Evolutionary conservation across 1,140 invertebrate species (phyloP), one percentile per base, ranked within the genome.

Genomic region (Bicyclus anynana): DNA sequence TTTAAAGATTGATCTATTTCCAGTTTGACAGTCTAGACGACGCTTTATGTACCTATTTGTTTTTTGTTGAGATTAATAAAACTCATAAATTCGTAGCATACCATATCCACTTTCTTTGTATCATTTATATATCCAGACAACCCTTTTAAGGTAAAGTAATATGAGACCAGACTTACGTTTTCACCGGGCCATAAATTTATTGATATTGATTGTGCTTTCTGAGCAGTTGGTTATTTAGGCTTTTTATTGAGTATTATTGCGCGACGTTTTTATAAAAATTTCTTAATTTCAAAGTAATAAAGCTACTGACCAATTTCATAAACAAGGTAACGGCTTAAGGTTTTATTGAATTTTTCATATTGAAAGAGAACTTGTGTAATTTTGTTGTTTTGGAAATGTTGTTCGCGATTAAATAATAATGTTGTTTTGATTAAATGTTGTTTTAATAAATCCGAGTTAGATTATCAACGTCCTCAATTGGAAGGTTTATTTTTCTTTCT

Each of bases 31-130:
- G 29, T 33, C 10, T 33, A 53, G 17, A 29, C 37, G 12, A 12
- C 26, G 13, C 49, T 23, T 21, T 18, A 53, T 27, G n/a, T 16
- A 23, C 33, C n/a, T n/a, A 23, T 18, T 7, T 35, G 16, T 16
- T 17, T 12, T 61, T 54, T 61, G 48, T 50, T 51, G 9, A 40
- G 10, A 58, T 46, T 58, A 37, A 44, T 47, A 20, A 44, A 37
- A 44, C 55, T 61, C 13, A 59, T 59, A 64, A 59, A 59, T 64
- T 64, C 33, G 55, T 55, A 59, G 38, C 61, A 59, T 63, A 33
- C 55, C 51, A 59, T 54, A 65, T 53, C 49, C 20, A 53, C 63
- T 65, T 65, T 65, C 63, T 61, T 57, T 62, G 54, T 61, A 53
- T 56, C 38, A 51, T 47, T 51, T 53, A 53, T 64, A 65, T 23